A percentile compares a stretch with the other conserved stretches of the same genome.
Evolutionary conservation across 1,140 invertebrate genomes (phyloP).

Genomic region (Meteorus sp.): DNA sequence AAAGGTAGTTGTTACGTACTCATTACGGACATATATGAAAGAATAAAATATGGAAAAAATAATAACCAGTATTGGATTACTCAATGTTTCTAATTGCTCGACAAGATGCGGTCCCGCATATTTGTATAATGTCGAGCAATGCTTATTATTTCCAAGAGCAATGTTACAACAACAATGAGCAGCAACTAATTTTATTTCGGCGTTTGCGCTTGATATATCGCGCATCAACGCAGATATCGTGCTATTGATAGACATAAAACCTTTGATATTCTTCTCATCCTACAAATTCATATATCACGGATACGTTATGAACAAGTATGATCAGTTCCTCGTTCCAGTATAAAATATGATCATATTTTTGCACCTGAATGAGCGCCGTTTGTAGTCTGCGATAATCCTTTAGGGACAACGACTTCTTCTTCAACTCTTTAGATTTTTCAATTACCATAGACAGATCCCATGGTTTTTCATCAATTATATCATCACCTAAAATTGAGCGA

Average conservation of each 20-base stretch:
- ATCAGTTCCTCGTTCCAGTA: slow-evolving; percentile 37
- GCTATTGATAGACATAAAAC: slow-evolving; percentile 46
- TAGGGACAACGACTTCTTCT: slow-evolving; percentile 38
- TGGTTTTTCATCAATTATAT: slow-evolving; percentile 10
- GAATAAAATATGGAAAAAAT: not conserved
- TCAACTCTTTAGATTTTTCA: slow-evolving; percentile 35
- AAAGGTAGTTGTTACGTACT: not conserved
- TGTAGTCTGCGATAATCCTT: slow-evolving; percentile 44
- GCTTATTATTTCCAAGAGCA: slow-evolving; percentile 49
- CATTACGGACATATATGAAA: not conserved
- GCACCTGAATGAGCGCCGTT: slow-evolving; percentile 50
- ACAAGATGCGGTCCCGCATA: slow-evolving; percentile 46
- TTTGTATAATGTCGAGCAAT: slow-evolving; percentile 47
- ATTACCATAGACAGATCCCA: slow-evolving; percentile 35
- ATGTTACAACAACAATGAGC: slow-evolving; percentile 56
- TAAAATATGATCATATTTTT: not conserved
- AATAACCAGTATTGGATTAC: slow-evolving; percentile 46
- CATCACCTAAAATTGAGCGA: slow-evolving; percentile 41
- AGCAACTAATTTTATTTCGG: slow-evolving; percentile 45
- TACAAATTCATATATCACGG: slow-evolving; percentile 29
- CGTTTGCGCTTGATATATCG: slow-evolving; percentile 46
- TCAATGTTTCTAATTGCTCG: slow-evolving; percentile 47
- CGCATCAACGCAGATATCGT: slow-evolving; percentile 43
- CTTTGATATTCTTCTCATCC: slow-evolving; percentile 47
- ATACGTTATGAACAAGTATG: not conserved